Conservation (phyloP, 2,888 invertebrate genomes). For the Rambutsinella grinnellia region DNA sequence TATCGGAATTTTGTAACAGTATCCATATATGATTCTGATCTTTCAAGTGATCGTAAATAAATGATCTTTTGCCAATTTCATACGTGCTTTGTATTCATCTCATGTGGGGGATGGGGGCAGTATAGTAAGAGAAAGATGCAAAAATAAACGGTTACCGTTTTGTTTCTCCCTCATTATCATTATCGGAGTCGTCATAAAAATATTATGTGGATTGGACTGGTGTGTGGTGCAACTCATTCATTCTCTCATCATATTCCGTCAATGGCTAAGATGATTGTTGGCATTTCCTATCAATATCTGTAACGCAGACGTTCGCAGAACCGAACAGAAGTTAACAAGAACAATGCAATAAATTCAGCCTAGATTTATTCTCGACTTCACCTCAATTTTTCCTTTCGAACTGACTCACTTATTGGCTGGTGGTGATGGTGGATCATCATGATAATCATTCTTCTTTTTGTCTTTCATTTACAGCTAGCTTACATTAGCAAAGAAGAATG, state of each 20-base stretch:
- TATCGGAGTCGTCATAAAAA: conserved; percentile 2
- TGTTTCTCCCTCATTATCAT: conserved; percentile 51
- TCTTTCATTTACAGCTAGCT: conserved; percentile 43
- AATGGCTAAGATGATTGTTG: conserved; percentile 20
- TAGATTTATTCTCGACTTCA: conserved; percentile 40
- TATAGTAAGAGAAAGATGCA: background rate
- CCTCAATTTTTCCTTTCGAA: conserved; percentile 38
- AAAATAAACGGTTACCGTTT: conserved; percentile 38
- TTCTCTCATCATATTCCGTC: conserved; percentile 32
- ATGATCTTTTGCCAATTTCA: conserved; percentile 30
- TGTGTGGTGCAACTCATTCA: conserved; percentile 37
- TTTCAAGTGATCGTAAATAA: background rate
- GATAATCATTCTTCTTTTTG: background rate
- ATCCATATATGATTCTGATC: background rate
- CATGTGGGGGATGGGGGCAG: background rate
- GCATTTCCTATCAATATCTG: background rate
- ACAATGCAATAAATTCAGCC: conserved; percentile 50
- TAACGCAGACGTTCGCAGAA: background rate
- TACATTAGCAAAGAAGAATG: conserved; percentile 9
- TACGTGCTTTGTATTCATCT: conserved; percentile 31
- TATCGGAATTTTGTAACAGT: background rate
- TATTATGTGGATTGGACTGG: conserved; percentile 48
- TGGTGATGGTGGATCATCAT: background rate
- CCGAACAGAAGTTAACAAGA: conserved; percentile 38
- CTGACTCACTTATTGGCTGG: background rate